These are phyloP conservation scores for Pyrocephalus nanus DNA, from an alignment of 2,797 vertebrate genomes.

Conservation along the genomic window DNA sequence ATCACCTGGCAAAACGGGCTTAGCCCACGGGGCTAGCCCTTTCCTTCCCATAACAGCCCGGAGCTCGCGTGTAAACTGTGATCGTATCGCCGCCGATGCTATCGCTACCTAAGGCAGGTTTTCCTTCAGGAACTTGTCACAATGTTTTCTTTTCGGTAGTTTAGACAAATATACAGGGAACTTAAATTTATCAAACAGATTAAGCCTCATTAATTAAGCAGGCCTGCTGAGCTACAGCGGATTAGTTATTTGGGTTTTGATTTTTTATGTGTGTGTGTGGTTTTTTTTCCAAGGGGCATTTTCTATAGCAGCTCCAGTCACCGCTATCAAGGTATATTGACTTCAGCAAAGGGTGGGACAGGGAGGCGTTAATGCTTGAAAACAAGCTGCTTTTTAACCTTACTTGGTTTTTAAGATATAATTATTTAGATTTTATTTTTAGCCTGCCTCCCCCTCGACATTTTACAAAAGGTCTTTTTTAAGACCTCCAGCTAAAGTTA, in stretches of 20 bases:
- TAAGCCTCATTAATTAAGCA: constrained; percentile 55
- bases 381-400: background rate
- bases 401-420: background rate
- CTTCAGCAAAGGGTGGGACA: background rate
- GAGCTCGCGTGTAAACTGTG: constrained; percentile 32
- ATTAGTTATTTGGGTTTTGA: background rate
- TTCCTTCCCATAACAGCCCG: constrained; percentile 4
- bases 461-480: background rate
- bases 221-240: background rate
- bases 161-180: constrained; percentile 59
- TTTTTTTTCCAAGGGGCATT: background rate
- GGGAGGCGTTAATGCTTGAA: background rate
- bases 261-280: background rate
- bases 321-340: background rate
- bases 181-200: constrained; percentile 22
- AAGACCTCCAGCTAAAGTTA: background rate
- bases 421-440: background rate
- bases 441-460: rapidly evolving
- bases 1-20: constrained; percentile 4
- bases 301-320: background rate
- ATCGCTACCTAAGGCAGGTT: constrained; percentile 23
- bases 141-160: constrained; percentile 62
- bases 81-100: constrained; percentile 60
- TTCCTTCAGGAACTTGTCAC: constrained; percentile 50
- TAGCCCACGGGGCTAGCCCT: background rate